A percentile compares a stretch with the other conserved stretches of the same genome.
These are phyloP conservation scores for Drosophila paulistorum DNA, from an alignment of 1,140 invertebrate species.

Conservation along the genomic window DNA sequence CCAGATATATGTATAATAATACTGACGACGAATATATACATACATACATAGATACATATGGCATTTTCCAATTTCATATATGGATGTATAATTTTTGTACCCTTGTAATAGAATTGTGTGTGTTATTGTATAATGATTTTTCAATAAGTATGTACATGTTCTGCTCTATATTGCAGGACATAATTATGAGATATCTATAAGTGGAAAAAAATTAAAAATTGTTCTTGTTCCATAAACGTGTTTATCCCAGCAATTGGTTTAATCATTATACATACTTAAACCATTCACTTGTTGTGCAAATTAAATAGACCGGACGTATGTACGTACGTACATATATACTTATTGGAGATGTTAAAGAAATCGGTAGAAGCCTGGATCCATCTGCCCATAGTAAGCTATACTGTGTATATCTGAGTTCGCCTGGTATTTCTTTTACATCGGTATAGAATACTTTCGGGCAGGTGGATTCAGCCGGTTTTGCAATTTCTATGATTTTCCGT, in stretches of 20 bases:
- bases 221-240: conserved; percentile 13
- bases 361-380: too few species aligned
- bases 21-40: not conserved
- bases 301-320: conserved; percentile 10
- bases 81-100: conserved; percentile 12
- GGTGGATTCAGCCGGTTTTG: too few species aligned
- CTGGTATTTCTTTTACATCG: too few species aligned
- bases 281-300: conserved; percentile 4
- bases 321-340: not conserved
- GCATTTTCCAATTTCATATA: conserved; percentile 8
- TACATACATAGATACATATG: not conserved
- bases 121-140: conserved; percentile 11
- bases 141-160: conserved; percentile 2
- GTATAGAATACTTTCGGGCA: too few species aligned
- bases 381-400: too few species aligned
- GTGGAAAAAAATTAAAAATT: conserved; percentile 3
- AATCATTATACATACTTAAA: conserved; percentile 9
- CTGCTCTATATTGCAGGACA: conserved; percentile 6
- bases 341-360: too few species aligned
- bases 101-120: conserved; percentile 14
- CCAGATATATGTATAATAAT: not conserved
- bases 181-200: conserved; percentile 5
- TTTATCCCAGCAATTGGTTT: conserved; percentile 8
- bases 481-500: too few species aligned
- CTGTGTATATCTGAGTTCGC: too few species aligned